A percentile compares a stretch with the other conserved stretches of the same genome.
phyloP scores from a whole-genome alignment of 2,797 vertebrate species.

The Enoplosus armatus region DNA sequence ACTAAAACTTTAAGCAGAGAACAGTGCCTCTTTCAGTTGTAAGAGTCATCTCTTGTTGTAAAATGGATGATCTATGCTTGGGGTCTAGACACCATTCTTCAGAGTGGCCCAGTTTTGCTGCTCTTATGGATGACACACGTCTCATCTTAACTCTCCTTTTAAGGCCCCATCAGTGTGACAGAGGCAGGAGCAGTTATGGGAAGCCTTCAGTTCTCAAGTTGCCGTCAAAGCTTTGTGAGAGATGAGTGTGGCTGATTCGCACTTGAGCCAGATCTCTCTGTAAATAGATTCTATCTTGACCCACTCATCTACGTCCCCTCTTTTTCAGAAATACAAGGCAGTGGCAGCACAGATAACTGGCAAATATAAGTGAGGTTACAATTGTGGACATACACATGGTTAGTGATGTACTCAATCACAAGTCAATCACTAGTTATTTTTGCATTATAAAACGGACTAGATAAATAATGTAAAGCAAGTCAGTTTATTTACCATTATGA shows the following conservation, averaged over 20 bases:
- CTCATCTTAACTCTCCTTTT: conserved; percentile 69
- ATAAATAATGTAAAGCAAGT: conserved; percentile 1
- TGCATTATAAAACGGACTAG: background rate
- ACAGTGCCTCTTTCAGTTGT: conserved; percentile 51
- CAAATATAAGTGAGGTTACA: conserved; percentile 31
- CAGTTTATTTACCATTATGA: conserved; percentile 14
- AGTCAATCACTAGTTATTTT: no score
- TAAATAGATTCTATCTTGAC: conserved; percentile 59
- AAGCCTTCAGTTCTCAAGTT: conserved; percentile 66
- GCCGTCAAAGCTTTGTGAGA: conserved; percentile 63
- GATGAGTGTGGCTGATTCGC: conserved; percentile 62
- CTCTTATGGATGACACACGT: conserved; percentile 71
- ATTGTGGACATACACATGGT: conserved; percentile 14
- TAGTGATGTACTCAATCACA: background rate
- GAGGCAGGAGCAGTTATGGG: conserved; percentile 61
- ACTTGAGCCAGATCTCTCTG: conserved; percentile 55
- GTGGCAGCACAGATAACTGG: conserved; percentile 24
- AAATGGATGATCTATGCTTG: conserved; percentile 72
- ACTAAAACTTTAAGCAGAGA: conserved; percentile 63
- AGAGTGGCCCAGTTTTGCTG: conserved; percentile 74
- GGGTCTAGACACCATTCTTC: conserved; percentile 73
- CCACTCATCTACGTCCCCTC: conserved; percentile 33
- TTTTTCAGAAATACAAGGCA: conserved; percentile 36
- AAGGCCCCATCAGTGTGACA: conserved; percentile 70
- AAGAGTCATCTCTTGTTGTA: conserved; percentile 62